phyloP scores from a whole-genome alignment of 2,113 vertebrate genomes.

The Sylvia atricapilla region DNA sequence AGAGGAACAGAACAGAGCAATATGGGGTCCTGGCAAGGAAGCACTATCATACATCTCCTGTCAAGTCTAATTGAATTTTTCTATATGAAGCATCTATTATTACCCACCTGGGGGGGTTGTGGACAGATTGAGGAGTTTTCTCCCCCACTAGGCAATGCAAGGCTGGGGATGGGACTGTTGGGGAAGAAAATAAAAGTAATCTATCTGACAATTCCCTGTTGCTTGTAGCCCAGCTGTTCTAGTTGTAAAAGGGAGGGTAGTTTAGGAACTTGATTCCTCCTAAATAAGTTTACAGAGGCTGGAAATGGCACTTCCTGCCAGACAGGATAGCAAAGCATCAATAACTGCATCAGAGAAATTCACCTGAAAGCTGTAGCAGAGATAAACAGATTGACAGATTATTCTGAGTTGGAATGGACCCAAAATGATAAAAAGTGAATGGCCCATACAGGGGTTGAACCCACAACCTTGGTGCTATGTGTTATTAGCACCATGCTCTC shows the following conservation, averaged over 20 bases:
- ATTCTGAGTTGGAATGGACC: not conserved
- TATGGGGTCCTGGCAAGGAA: not conserved
- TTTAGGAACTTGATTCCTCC: not conserved
- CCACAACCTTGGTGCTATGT: not conserved
- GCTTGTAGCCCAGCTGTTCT: constrained; percentile 10
- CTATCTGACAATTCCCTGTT: not conserved
- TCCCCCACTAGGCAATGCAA: not conserved
- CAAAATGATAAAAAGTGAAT: not conserved
- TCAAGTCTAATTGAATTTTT: constrained; percentile 42
- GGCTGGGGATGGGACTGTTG: not conserved
- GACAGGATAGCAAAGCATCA: not conserved
- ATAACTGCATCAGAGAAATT: not conserved
- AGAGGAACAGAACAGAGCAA: not conserved
- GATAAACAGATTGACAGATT: not conserved
- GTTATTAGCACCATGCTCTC: not conserved
- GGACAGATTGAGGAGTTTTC: constrained; percentile 33
- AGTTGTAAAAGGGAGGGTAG: not conserved
- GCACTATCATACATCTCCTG: not conserved
- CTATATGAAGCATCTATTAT: constrained; percentile 23
- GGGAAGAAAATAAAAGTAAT: not conserved
- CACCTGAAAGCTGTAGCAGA: not conserved
- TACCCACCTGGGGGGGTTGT: not conserved
- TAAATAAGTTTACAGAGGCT: not conserved
- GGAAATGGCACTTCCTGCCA: not conserved
- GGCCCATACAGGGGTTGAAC: not conserved